Evolutionary conservation across 1,140 invertebrate genomes (phyloP).

Genomic region (Megathymus violae): DNA sequence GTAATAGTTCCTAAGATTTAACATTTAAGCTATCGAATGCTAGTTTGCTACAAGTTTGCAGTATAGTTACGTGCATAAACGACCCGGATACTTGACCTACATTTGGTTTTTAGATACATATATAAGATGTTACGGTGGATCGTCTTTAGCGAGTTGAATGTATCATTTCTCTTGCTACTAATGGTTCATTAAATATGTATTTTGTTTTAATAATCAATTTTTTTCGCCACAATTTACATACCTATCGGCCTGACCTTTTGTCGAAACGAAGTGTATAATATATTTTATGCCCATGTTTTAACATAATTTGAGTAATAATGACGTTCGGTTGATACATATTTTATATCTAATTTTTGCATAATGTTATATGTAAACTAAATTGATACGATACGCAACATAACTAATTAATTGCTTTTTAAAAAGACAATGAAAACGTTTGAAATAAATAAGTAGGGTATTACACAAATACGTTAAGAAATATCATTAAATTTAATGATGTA

Average conservation of each 20-base stretch:
- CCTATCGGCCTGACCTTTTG: constrained; percentile 30
- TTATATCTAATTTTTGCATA: background rate
- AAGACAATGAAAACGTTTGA: constrained; percentile 18
- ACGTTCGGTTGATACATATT: background rate
- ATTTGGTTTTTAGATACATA: constrained; percentile 26
- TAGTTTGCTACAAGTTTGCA: constrained; percentile 58
- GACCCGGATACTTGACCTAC: constrained; percentile 58
- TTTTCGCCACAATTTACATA: constrained; percentile 19
- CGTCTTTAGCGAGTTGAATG: constrained; percentile 7
- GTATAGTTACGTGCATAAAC: constrained; percentile 61
- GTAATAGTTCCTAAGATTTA: constrained; percentile 62
- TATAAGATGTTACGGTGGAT: background rate
- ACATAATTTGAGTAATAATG: constrained; percentile 11
- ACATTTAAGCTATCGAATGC: constrained; percentile 63
- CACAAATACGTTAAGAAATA: constrained; percentile 13
- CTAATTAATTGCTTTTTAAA: background rate
- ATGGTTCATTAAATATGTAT: constrained; percentile 10
- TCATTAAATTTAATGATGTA: constrained; percentile 18
- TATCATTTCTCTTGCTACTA: constrained; percentile 11
- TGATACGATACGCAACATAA: background rate
- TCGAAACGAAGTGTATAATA: constrained; percentile 20
- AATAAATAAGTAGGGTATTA: background rate
- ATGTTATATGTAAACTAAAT: background rate
- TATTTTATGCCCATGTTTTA: constrained; percentile 12
- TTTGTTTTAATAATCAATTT: constrained; percentile 23